These are phyloP conservation scores for Nicator chloris DNA, from an alignment of 2,113 vertebrate genomes.

Conservation along the genomic window DNA sequence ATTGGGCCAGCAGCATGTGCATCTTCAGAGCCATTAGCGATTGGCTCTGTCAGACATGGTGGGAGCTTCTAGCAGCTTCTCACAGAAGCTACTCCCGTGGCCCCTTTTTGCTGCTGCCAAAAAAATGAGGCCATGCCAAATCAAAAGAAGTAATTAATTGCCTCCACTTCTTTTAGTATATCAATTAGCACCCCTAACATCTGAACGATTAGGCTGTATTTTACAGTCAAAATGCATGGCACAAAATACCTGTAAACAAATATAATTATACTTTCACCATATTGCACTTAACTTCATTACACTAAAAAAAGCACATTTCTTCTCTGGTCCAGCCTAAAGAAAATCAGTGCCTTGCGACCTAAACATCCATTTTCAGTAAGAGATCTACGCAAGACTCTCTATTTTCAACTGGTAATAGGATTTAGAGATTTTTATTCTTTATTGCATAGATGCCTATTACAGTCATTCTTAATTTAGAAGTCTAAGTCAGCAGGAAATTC, in stretches of 20 bases:
- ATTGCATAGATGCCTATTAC: neutral
- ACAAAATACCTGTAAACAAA: neutral
- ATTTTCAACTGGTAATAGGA: neutral
- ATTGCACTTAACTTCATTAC: neutral
- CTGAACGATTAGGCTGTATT: neutral
- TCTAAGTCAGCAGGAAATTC: neutral
- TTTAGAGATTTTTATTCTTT: neutral
- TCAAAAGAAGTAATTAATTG: neutral
- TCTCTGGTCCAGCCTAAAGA: neutral
- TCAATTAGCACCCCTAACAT: neutral
- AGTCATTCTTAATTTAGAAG: neutral
- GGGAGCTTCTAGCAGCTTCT: neutral
- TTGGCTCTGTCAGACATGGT: neutral
- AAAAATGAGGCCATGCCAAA: neutral
- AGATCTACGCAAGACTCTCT: neutral
- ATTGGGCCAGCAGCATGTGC: neutral
- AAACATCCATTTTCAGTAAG: neutral
- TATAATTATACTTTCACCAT: neutral
- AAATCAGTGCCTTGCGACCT: neutral
- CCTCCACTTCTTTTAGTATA: neutral
- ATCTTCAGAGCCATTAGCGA: neutral
- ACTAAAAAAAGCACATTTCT: neutral
- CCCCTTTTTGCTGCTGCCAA: rapidly evolving
- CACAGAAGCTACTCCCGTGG: neutral
- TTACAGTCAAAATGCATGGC: neutral